Evolutionary conservation across 2,113 vertebrate species (phyloP).

Genomic region (Daboia siamensis): DNA sequence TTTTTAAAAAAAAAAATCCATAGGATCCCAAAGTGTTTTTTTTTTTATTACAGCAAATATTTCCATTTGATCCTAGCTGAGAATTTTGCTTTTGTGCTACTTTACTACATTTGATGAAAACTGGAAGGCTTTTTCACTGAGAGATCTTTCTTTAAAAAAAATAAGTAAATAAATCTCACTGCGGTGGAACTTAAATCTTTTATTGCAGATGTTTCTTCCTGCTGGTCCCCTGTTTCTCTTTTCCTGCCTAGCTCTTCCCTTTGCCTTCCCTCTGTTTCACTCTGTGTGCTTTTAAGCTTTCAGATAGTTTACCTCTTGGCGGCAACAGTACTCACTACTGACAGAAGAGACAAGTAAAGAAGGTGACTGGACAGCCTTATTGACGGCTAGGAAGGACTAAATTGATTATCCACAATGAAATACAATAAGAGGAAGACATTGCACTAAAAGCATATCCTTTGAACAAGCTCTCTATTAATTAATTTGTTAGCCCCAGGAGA

Average conservation of each 20-base stretch:
- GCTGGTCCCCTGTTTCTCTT: not conserved
- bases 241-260: not conserved
- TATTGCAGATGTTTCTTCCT: conserved; percentile 1
- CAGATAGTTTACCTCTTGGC: conserved; percentile 36
- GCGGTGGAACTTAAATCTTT: conserved; percentile 14
- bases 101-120: not conserved
- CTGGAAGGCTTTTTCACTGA: not conserved
- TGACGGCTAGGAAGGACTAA: conserved; percentile 58
- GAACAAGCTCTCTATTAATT: conserved; percentile 71
- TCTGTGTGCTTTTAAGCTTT: conserved; percentile 34
- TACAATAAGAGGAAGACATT: conserved; percentile 59
- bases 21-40: not conserved
- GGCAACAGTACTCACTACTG: conserved; percentile 43
- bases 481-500: conserved; percentile 65
- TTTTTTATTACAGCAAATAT: not conserved
- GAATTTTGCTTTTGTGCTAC: not conserved
- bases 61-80: not conserved
- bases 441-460: conserved; percentile 55
- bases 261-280: not conserved
- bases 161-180: conserved; percentile 12
- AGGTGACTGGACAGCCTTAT: conserved; percentile 55
- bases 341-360: conserved; percentile 41
- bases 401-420: conserved; percentile 72
- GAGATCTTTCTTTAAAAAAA: conserved; percentile 16
- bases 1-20: not conserved